Percentiles rank a stretch among this genome's conserved stretches.
Conservation (phyloP, 2,888 invertebrate genomes). For the Sphaerophoria rueppellii region DNA sequence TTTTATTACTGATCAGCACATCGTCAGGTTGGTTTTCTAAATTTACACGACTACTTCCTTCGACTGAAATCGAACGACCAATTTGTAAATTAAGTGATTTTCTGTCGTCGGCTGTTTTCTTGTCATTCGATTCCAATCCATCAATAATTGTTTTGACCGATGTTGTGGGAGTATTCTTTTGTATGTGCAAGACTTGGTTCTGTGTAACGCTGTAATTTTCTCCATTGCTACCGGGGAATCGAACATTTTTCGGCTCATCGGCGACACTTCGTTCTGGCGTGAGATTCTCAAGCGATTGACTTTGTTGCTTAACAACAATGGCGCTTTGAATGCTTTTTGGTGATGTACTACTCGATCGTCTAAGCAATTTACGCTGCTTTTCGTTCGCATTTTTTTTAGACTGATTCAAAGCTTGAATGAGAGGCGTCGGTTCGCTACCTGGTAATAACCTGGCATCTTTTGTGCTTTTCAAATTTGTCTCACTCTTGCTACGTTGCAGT, state of each 20-base stretch:
- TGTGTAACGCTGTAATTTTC: slow-evolving; percentile 94
- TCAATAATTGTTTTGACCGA: slow-evolving; percentile 88
- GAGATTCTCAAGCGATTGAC: slow-evolving; percentile 81
- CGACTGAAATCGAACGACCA: slow-evolving; percentile 66
- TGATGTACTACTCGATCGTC: slow-evolving; percentile 81
- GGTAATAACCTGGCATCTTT: slow-evolving; percentile 85
- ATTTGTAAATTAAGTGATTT: slow-evolving; percentile 76
- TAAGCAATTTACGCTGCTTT: slow-evolving; percentile 78
- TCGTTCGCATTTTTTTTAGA: slow-evolving; percentile 79
- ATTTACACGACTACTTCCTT: slow-evolving; percentile 37
- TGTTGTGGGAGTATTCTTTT: slow-evolving; percentile 83
- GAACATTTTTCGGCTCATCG: slow-evolving; percentile 88
- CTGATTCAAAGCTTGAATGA: slow-evolving; percentile 84
- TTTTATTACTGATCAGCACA: slow-evolving; percentile 59
- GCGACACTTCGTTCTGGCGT: slow-evolving; percentile 80
- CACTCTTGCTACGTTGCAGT: slow-evolving; percentile 95
- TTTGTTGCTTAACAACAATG: slow-evolving; percentile 81
- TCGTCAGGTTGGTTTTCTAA: slow-evolving; percentile 41
- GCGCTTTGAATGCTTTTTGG: slow-evolving; percentile 78
- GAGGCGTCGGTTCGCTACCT: slow-evolving; percentile 85
- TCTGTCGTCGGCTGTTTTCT: slow-evolving; percentile 78
- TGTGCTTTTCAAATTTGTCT: slow-evolving; percentile 91
- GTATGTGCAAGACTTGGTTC: slow-evolving; percentile 93
- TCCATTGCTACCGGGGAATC: slow-evolving; percentile 93
- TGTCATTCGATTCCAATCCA: slow-evolving; percentile 86